phyloP scores from a whole-genome alignment of 1,140 invertebrate species.

The Drosophila simulans region DNA sequence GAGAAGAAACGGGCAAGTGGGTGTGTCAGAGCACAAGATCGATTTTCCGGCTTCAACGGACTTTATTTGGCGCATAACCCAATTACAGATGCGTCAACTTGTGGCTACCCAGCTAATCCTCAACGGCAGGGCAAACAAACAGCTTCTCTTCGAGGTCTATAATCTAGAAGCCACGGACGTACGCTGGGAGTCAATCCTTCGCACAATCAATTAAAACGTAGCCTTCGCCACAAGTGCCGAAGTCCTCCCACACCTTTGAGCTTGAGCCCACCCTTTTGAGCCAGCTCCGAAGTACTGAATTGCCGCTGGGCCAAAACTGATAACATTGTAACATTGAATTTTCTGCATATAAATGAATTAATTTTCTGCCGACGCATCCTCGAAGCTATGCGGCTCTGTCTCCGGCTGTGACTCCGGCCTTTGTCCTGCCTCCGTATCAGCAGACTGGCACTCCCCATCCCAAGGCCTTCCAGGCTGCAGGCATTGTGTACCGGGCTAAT shows the following conservation, averaged over 20 bases:
- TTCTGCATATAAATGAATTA: constrained; percentile 84
- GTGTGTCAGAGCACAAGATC: constrained; percentile 25
- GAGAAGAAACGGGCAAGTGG: constrained; percentile 32
- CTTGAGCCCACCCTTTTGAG: constrained; percentile 32
- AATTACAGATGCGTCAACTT: constrained; percentile 2
- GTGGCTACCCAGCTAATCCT: constrained; percentile 25
- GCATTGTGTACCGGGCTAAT: constrained; percentile 75
- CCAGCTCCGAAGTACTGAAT: constrained; percentile 14
- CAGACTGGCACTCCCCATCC: constrained; percentile 15
- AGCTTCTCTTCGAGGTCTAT: constrained; percentile 4
- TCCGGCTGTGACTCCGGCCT: constrained; percentile 8
- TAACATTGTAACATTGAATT: constrained; percentile 83
- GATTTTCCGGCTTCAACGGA: constrained; percentile 14
- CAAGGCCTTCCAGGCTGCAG: constrained; percentile 35
- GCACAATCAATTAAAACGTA: constrained; percentile 57
- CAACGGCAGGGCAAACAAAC: constrained; percentile 13
- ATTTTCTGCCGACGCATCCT: constrained; percentile 64
- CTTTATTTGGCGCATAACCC: constrained; percentile 7
- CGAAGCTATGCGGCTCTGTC: constrained; percentile 7
- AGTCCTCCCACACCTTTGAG: constrained; percentile 39
- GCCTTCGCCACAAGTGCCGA: neutral
- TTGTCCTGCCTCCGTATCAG: constrained; percentile 35
- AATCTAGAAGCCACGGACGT: constrained; percentile 33
- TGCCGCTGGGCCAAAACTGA: constrained; percentile 76
- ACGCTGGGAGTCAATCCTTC: constrained; percentile 46